These are phyloP conservation scores for Drosophila willistoni DNA, from an alignment of 1,140 invertebrate species.

Conservation along the genomic window DNA sequence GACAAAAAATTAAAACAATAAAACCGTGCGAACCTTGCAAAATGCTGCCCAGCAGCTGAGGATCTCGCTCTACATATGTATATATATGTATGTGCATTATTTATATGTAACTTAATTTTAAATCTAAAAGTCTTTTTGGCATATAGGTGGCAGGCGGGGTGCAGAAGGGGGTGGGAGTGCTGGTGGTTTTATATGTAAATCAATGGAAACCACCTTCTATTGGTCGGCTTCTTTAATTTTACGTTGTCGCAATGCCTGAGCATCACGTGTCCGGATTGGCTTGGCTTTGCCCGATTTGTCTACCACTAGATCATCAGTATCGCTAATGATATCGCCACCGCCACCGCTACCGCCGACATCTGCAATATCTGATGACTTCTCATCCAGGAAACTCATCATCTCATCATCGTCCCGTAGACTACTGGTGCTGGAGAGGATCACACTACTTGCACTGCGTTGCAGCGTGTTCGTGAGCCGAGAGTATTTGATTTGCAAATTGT, in stretches of 20 bases:
- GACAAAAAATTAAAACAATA: constrained; percentile 7
- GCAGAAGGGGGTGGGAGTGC: background rate
- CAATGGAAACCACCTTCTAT: background rate
- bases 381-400: constrained; percentile 58
- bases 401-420: constrained; percentile 76
- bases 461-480: constrained; percentile 64
- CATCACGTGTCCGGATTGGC: constrained; percentile 2
- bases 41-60: constrained; percentile 37
- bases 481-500: constrained; percentile 71
- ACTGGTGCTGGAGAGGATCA: constrained; percentile 59
- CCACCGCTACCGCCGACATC: constrained; percentile 42
- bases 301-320: constrained; percentile 51
- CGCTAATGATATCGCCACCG: constrained; percentile 15
- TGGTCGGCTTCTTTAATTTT: constrained; percentile 40
- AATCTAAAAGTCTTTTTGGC: constrained; percentile 64
- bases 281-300: constrained; percentile 34
- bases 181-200: no score
- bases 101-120: constrained; percentile 41
- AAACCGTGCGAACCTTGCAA: background rate
- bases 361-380: constrained; percentile 68
- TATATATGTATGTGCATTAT: background rate
- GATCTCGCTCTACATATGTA: background rate
- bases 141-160: constrained; percentile 40
- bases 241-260: constrained; percentile 53
- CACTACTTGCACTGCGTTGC: constrained; percentile 62